Evolutionary conservation across 2,113 vertebrate genomes (phyloP).

Genomic region (Noctilio leporinus): DNA sequence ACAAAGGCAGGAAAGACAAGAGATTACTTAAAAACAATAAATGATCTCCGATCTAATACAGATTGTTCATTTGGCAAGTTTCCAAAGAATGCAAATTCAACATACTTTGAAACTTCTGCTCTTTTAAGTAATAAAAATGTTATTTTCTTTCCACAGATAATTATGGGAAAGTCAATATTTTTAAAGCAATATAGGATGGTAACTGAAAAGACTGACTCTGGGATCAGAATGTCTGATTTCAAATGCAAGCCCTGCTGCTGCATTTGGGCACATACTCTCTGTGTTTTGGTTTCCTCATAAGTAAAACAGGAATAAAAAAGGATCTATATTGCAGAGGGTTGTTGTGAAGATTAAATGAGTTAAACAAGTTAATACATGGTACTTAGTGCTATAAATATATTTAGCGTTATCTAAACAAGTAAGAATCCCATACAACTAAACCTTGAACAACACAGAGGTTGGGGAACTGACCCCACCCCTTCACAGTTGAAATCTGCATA

Average conservation of each 20-base stretch:
- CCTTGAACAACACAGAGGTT: background rate
- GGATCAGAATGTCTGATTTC: background rate
- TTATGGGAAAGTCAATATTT: background rate
- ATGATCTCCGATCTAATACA: conserved; percentile 46
- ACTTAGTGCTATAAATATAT: background rate
- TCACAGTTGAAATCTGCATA: background rate
- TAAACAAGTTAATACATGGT: background rate
- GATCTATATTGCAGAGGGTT: no score
- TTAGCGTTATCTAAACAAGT: background rate
- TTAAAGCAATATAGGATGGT: background rate
- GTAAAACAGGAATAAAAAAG: background rate
- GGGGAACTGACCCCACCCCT: background rate
- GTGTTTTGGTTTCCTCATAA: background rate
- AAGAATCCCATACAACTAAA: background rate
- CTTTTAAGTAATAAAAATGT: background rate
- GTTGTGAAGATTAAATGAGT: background rate
- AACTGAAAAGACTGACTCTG: no score
- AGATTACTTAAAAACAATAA: conserved; percentile 71
- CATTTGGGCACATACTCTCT: background rate
- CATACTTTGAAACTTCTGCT: conserved; percentile 20
- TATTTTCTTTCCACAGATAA: background rate
- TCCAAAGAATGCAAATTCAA: conserved; percentile 46
- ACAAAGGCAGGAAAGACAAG: conserved; percentile 80
- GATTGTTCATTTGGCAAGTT: conserved; percentile 55
- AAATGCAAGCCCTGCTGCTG: background rate